Evolutionary conservation across 2,888 invertebrate genomes (phyloP), one percentile per base, ranked within the genome.

Genomic region (Phyllotreta striolata): DNA sequence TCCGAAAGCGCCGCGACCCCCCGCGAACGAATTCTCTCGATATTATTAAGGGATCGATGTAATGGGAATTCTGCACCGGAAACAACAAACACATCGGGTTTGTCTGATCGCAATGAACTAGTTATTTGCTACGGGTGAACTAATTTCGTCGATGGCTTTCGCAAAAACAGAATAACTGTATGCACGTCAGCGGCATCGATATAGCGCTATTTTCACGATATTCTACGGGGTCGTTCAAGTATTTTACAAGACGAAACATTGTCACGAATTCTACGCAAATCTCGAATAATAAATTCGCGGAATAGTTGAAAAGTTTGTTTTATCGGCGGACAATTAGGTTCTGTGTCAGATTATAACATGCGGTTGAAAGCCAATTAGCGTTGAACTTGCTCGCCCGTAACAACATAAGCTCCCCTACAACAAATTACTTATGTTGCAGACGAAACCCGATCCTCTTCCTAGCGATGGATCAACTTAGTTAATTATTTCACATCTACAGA

Each of bases 291-390:
- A 24, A 24, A 3, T 24, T 24, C 24, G 24, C 24, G 24, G 24
- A 24, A 24, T 24, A 24, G 24, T 24, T 24, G 24, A 24, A 24
- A 24, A 24, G 24, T 24, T 24, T 24, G 24, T 24, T 77, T 78
- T 79, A 80, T 80, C 79, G 78, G 74, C 77, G 78, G 76, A 78
- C 79, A 79, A 80, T 80, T 80, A 79, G 79, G 79, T 79, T 77
- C 76, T 76, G 77, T 77, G 80, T 79, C 79, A 74, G 78, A 79
- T 80, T 80, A 80, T 79, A 79, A 79, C 79, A 79, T 80, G 79
- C 78, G 78, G 78, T 76, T 74, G 77, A 77, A 78, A 78, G 79
- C 78, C 80, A 80, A 80, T 80, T 80, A 80, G 80, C 78, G 79
- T 78, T 74, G 78, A 78, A 73, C 72, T 72, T 77, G 77, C 74